Evolutionary conservation across 1,140 invertebrate genomes (phyloP).

Genomic region (Gonioctena quinquepunctata): DNA sequence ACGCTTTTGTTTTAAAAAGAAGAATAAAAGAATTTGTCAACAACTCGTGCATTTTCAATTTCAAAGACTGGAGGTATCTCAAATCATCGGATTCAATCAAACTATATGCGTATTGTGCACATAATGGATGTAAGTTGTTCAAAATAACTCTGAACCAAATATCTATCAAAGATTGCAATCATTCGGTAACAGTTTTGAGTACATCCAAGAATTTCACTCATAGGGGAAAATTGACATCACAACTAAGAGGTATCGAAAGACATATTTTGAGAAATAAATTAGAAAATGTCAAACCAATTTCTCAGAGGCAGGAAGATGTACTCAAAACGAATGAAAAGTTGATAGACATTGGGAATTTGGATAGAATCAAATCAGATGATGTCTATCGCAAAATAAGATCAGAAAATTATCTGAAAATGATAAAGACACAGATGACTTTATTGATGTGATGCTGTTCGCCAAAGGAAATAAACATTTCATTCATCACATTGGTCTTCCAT

Average conservation of each 20-base stretch:
- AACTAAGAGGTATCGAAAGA: slow-evolving; percentile 1
- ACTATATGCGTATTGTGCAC: background rate
- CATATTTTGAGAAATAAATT: background rate
- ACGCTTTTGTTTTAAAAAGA: background rate
- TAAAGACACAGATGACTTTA: slow-evolving; percentile 4
- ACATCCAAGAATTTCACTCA: background rate
- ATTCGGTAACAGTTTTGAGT: background rate
- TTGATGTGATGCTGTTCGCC: background rate
- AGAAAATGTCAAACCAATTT: background rate
- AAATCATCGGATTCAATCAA: slow-evolving; percentile 1
- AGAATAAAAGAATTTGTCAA: slow-evolving; percentile 7
- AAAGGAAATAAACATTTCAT: slow-evolving; percentile 1
- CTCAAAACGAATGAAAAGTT: background rate
- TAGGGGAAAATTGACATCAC: background rate
- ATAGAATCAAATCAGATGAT: slow-evolving; percentile 12
- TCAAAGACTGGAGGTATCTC: slow-evolving; percentile 2
- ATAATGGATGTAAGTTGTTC: background rate
- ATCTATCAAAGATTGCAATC: background rate
- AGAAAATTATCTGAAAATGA: slow-evolving; percentile 5
- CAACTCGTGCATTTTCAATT: background rate
- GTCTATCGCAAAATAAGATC: slow-evolving; percentile 13
- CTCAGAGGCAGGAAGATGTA: background rate
- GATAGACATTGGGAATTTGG: background rate
- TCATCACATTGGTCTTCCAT: background rate
- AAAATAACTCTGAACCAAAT: background rate